Evolutionary conservation across 2,888 invertebrate genomes (phyloP).

Genomic region (Bedellia somnulentella): DNA sequence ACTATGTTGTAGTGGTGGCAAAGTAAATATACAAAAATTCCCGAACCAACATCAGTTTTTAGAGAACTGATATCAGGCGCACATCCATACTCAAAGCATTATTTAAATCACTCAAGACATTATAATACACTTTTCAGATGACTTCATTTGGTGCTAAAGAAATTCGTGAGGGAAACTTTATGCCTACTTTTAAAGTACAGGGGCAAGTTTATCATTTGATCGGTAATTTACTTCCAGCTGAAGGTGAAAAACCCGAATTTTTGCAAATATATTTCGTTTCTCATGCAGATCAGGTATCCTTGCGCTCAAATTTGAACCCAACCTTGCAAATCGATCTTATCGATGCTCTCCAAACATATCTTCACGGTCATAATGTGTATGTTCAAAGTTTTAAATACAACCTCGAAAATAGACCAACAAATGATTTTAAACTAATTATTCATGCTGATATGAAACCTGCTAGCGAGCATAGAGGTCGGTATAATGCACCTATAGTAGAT

Average conservation of each 20-base stretch:
- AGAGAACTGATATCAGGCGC: slow-evolving; percentile 6
- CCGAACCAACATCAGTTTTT: slow-evolving; percentile 9
- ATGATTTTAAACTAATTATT: slow-evolving; percentile 11
- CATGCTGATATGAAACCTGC: slow-evolving; percentile 12
- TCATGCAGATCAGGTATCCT: slow-evolving; percentile 12
- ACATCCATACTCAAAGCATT: slow-evolving; percentile 6
- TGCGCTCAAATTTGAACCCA: slow-evolving; percentile 9
- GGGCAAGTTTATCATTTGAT: slow-evolving; percentile 14
- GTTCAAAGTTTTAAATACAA: slow-evolving; percentile 9
- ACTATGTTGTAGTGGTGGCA: slow-evolving; percentile 12
- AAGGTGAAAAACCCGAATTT: slow-evolving; percentile 14
- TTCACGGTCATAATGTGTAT: slow-evolving; percentile 7
- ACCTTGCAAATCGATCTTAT: slow-evolving; percentile 9
- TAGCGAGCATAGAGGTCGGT: slow-evolving; percentile 13
- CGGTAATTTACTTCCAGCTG: slow-evolving; percentile 12
- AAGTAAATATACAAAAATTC: slow-evolving; percentile 11
- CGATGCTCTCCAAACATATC: slow-evolving; percentile 9
- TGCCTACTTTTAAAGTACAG: slow-evolving; percentile 13
- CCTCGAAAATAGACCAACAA: slow-evolving; percentile 7
- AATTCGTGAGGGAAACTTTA: slow-evolving; percentile 12
- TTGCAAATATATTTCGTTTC: slow-evolving; percentile 19
- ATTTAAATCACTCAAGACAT: slow-evolving; percentile 7
- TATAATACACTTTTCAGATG: slow-evolving; percentile 15
- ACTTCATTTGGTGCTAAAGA: slow-evolving; percentile 15
- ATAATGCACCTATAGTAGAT: slow-evolving; percentile 13